A percentile compares a stretch with the other conserved stretches of the same genome.
Evolutionary conservation across 1,140 invertebrate genomes (phyloP).

Genomic region (Micrasema longulum): DNA sequence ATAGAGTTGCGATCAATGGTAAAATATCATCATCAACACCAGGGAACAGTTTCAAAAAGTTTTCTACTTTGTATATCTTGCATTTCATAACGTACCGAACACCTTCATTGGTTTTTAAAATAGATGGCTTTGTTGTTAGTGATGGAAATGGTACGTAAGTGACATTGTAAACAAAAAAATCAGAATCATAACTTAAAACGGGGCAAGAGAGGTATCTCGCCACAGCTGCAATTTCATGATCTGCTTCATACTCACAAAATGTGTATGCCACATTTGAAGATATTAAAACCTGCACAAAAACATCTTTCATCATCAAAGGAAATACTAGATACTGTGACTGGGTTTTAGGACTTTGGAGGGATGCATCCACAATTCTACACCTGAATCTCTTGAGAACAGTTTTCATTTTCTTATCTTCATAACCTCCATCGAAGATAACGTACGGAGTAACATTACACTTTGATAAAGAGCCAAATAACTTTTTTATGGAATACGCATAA

Average conservation of each 20-base stretch:
- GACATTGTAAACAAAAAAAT: slow-evolving; percentile 90
- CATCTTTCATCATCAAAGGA: slow-evolving; percentile 77
- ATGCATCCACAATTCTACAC: slow-evolving; percentile 72
- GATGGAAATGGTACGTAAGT: slow-evolving; percentile 83
- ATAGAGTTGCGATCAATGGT: slow-evolving; percentile 82
- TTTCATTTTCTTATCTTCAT: slow-evolving; percentile 79
- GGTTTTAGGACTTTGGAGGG: slow-evolving; percentile 62
- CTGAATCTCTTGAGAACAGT: slow-evolving; percentile 75
- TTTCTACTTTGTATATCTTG: slow-evolving; percentile 78
- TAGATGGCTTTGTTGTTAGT: slow-evolving; percentile 67
- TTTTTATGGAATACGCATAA: slow-evolving; percentile 71
- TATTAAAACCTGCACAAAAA: slow-evolving; percentile 76
- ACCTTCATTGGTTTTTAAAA: slow-evolving; percentile 25
- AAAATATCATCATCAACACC: slow-evolving; percentile 74
- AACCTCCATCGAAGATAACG: slow-evolving; percentile 87
- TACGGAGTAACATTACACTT: slow-evolving; percentile 82
- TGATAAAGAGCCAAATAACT: slow-evolving; percentile 79
- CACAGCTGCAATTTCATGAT: slow-evolving; percentile 83
- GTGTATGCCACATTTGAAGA: slow-evolving; percentile 75
- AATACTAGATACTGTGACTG: slow-evolving; percentile 70
- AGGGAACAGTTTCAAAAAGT: slow-evolving; percentile 73
- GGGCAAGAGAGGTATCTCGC: slow-evolving; percentile 83
- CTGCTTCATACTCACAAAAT: slow-evolving; percentile 87
- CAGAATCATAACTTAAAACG: slow-evolving; percentile 89
- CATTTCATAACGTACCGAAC: slow-evolving; percentile 66